Evolutionary conservation across 2,888 invertebrate genomes (phyloP).

Genomic region (Steinernema hermaphroditum): DNA sequence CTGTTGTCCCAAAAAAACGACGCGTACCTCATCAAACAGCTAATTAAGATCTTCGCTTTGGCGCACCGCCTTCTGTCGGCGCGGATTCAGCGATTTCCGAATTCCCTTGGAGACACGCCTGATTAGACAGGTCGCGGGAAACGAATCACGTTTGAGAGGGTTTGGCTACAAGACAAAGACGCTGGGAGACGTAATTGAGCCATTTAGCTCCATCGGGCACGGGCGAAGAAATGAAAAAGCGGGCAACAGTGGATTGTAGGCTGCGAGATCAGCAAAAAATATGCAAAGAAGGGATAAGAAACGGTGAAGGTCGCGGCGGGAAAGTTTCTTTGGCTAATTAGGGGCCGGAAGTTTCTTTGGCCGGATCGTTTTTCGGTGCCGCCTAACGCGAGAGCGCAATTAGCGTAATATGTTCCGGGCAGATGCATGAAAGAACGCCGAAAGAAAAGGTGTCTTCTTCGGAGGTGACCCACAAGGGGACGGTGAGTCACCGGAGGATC

Average conservation of each 20-base stretch:
- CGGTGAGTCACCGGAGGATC: background rate
- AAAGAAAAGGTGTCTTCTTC: background rate
- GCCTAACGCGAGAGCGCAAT: conserved; percentile 13
- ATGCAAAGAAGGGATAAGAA: background rate
- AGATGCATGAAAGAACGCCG: background rate
- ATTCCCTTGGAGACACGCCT: background rate
- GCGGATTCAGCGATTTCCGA: background rate
- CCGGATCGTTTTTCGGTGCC: conserved; percentile 11
- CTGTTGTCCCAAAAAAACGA: background rate
- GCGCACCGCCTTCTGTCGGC: background rate
- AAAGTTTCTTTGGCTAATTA: conserved; percentile 17
- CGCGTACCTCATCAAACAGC: background rate
- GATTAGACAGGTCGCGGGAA: background rate
- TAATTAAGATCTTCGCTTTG: background rate
- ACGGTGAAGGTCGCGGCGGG: background rate
- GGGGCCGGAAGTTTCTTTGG: too few relatives aligned
- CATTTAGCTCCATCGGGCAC: too few relatives aligned
- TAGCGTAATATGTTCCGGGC: conserved; percentile 5
- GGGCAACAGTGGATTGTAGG: too few relatives aligned
- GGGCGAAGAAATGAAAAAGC: too few relatives aligned
- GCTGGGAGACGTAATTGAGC: too few relatives aligned
- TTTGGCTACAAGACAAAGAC: too few relatives aligned
- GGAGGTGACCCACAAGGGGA: background rate
- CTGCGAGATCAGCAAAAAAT: too few relatives aligned
- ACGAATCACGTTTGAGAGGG: background rate